Conservation (phyloP, 2,888 invertebrate species). For the Bursaphelenchus okinawaensis region DNA sequence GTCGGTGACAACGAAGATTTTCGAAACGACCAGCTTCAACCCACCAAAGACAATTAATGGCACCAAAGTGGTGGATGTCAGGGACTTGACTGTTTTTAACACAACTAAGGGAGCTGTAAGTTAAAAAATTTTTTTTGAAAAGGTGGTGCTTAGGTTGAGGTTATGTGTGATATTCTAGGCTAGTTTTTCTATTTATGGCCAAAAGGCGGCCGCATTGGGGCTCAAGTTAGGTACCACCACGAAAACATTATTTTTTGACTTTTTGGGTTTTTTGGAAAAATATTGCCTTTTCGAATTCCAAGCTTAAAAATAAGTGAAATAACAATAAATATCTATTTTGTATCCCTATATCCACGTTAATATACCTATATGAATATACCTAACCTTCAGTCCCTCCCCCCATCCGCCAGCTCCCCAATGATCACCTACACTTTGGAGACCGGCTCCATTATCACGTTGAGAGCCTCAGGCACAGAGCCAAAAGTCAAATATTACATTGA, state of each 20-base stretch:
- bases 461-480: constrained; percentile 97
- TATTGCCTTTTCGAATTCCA: neutral
- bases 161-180: too few relatives aligned
- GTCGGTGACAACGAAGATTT: constrained; percentile 32
- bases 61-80: constrained; percentile 66
- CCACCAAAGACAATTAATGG: constrained; percentile 58
- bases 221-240: too few relatives aligned
- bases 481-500: constrained; percentile 98
- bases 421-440: constrained; percentile 84
- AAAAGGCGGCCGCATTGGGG: too few relatives aligned
- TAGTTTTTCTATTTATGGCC: too few relatives aligned
- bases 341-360: too few relatives aligned
- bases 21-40: constrained; percentile 23
- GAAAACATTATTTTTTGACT: too few relatives aligned
- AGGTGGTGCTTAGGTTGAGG: too few relatives aligned
- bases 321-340: too few relatives aligned
- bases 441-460: constrained; percentile 75
- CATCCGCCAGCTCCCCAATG: constrained; percentile 71
- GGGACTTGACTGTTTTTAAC: constrained; percentile 72
- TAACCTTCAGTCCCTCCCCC: constrained; percentile 61
- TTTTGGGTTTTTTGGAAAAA: neutral
- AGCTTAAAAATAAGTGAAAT: too few relatives aligned
- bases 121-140: too few relatives aligned
- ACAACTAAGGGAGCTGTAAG: constrained; percentile 5
- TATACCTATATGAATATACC: too few relatives aligned